These are phyloP conservation scores for Zaprionus lineosus DNA, from an alignment of 2,888 invertebrate genomes.

Conservation along the genomic window DNA sequence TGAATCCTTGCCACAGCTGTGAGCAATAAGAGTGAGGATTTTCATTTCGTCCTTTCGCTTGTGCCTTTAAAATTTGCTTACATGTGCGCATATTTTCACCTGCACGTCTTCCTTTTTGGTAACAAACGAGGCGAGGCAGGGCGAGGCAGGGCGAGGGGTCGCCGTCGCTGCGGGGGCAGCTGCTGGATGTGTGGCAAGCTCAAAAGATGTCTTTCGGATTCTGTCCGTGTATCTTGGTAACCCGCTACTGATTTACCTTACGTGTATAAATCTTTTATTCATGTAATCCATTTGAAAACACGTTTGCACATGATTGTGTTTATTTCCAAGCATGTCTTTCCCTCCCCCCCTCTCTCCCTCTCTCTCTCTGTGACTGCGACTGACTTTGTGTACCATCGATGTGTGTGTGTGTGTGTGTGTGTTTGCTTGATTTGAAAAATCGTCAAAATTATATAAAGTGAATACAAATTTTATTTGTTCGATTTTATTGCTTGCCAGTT, in stretches of 20 bases:
- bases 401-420: constrained; percentile 13
- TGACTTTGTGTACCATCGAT: neutral
- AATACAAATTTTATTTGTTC: constrained; percentile 75
- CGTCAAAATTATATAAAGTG: constrained; percentile 78
- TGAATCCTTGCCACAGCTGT: constrained; percentile 23
- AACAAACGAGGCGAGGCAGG: neutral
- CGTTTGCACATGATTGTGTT: constrained; percentile 79
- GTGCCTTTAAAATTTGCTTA: constrained; percentile 64
- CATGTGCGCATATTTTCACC: constrained; percentile 74
- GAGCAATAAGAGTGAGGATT: constrained; percentile 31
- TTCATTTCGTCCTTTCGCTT: constrained; percentile 31
- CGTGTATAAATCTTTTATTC: constrained; percentile 78
- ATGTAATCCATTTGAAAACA: constrained; percentile 78
- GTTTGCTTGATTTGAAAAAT: constrained; percentile 70
- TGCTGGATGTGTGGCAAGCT: constrained; percentile 11
- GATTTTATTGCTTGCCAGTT: constrained; percentile 61
- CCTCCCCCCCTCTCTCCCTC: too few species aligned
- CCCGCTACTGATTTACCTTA: constrained; percentile 78
- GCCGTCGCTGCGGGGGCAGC: constrained; percentile 6
- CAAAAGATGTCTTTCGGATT: neutral
- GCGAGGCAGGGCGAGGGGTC: neutral
- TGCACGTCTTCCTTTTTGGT: constrained; percentile 45
- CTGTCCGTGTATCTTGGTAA: constrained; percentile 51
- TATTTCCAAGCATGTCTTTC: too few species aligned
- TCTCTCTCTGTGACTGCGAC: neutral